Percentiles rank a stretch among this genome's conserved stretches.
Conservation (phyloP, 2,888 invertebrate species). For the Lypha dubia region DNA sequence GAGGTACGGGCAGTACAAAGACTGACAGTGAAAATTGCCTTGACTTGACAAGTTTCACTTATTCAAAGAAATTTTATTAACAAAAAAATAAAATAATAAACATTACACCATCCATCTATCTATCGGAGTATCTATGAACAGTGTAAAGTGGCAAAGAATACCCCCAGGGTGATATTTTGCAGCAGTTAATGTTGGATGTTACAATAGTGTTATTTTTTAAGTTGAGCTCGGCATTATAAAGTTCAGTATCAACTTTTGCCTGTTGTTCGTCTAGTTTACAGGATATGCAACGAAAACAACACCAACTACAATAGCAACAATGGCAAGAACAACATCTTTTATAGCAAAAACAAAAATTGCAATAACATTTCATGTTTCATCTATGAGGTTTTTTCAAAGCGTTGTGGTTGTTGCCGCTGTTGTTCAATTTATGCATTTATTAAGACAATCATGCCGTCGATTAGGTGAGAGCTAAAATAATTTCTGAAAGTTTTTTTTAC, state of each 20-base stretch:
- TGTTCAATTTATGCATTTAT: constrained; percentile 52
- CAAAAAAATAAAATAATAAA: constrained; percentile 8
- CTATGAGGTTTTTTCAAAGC: constrained; percentile 62
- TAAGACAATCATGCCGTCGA: constrained; percentile 29
- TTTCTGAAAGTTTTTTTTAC: constrained; percentile 16
- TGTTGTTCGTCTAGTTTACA: constrained; percentile 70
- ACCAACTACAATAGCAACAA: no score
- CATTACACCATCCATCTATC: not conserved
- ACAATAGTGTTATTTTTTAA: constrained; percentile 70
- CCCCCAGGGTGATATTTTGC: constrained; percentile 36
- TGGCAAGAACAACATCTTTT: constrained; percentile 27
- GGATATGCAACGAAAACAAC: constrained; percentile 63
- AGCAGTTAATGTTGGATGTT: constrained; percentile 49
- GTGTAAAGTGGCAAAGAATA: constrained; percentile 36
- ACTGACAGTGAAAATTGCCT: constrained; percentile 70
- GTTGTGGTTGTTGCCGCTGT: constrained; percentile 43
- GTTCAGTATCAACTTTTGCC: constrained; percentile 71
- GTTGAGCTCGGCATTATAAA: constrained; percentile 62
- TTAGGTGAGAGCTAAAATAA: constrained; percentile 13
- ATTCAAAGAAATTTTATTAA: constrained; percentile 43
- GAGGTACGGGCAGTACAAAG: constrained; percentile 3
- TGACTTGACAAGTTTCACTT: constrained; percentile 68
- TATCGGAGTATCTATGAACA: not conserved
- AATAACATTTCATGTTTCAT: constrained; percentile 66
- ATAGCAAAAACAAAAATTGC: not conserved